These are phyloP conservation scores for Cataglyphis cursor DNA, from an alignment of 2,888 invertebrate genomes.

Conservation along the genomic window DNA sequence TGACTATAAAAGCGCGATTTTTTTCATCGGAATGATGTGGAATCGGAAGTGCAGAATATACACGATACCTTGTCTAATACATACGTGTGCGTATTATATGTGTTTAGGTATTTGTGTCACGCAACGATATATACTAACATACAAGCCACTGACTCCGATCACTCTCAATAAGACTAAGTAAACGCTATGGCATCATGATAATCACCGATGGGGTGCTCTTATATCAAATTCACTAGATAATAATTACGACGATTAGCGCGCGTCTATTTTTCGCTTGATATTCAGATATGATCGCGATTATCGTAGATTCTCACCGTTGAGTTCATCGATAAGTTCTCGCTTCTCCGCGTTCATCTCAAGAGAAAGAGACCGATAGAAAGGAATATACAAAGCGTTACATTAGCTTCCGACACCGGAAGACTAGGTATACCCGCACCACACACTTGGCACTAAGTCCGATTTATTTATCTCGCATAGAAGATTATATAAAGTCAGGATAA, in stretches of 20 bases:
- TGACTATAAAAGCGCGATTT: conserved; percentile 18
- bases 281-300: conserved; percentile 75
- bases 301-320: conserved; percentile 61
- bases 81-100: conserved; percentile 12
- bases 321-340: conserved; percentile 49
- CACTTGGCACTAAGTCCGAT: neutral
- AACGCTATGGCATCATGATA: conserved; percentile 53
- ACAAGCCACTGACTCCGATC: conserved; percentile 50
- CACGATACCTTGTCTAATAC: conserved; percentile 24
- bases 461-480: neutral
- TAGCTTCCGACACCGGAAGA: neutral
- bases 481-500: neutral
- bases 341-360: conserved; percentile 41
- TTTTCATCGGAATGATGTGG: conserved; percentile 7
- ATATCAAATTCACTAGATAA: conserved; percentile 51
- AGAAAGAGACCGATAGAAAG: conserved; percentile 30
- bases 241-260: conserved; percentile 64
- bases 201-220: conserved; percentile 31
- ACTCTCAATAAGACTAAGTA: conserved; percentile 44
- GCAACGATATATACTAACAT: conserved; percentile 40
- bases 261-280: conserved; percentile 66
- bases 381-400: conserved; percentile 3
- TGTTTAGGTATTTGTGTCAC: conserved; percentile 9
- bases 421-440: neutral
- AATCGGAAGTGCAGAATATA: conserved; percentile 25